Evolutionary conservation across 2,888 invertebrate species (phyloP).

Genomic region (Adineta ricciae): DNA sequence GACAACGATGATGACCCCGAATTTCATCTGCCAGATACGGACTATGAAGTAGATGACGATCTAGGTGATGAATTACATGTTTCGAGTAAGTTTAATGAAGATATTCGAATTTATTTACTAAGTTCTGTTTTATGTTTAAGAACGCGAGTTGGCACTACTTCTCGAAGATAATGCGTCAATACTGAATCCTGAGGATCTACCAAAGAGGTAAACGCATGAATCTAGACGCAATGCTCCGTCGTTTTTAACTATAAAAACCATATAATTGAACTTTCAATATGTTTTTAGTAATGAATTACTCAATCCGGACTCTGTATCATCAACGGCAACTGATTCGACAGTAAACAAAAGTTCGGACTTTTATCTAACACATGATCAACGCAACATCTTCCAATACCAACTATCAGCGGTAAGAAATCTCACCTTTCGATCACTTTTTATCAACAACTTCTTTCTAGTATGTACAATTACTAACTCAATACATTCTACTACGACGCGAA

Average conservation of each 20-base stretch:
- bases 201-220: not conserved
- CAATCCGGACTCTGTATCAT: not conserved
- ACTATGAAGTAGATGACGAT: not conserved
- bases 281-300: not conserved
- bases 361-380: not conserved
- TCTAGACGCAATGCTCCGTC: no score
- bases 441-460: not conserved
- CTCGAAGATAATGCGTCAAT: not conserved
- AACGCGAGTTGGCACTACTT: constrained; percentile 7
- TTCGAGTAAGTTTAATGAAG: not conserved
- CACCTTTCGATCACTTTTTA: no score
- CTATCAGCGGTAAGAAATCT: constrained; percentile 1
- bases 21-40: not conserved
- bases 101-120: not conserved
- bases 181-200: not conserved
- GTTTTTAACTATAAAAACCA: no score
- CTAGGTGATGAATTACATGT: not conserved
- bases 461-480: constrained; percentile 18
- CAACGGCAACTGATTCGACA: not conserved
- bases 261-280: not conserved
- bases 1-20: not conserved
- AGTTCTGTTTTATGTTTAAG: not conserved
- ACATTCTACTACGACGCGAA: not conserved
- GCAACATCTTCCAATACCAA: not conserved
- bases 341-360: not conserved